Evolutionary conservation across 2,113 vertebrate genomes (phyloP).

Genomic region (Bubalus kerabau): DNA sequence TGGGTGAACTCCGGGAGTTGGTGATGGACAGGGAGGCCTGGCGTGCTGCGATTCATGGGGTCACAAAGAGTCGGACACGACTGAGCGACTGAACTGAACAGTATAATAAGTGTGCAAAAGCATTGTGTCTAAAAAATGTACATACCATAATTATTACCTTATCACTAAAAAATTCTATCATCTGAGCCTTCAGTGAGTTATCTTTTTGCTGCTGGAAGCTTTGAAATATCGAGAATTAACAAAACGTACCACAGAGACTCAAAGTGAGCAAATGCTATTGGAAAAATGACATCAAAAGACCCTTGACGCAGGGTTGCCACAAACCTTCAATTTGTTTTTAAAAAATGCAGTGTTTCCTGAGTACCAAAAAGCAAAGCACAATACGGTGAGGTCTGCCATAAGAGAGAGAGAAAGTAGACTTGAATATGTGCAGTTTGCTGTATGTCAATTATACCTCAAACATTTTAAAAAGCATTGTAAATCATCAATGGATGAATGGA

Average conservation of each 20-base stretch:
- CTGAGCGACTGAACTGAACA: no score
- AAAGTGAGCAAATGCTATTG: background rate
- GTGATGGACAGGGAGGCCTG: no score
- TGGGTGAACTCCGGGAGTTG: no score
- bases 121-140: background rate
- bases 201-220: background rate
- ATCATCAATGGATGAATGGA: background rate
- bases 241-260: background rate
- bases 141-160: background rate
- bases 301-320: background rate
- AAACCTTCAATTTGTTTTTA: background rate
- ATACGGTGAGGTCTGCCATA: background rate
- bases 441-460: background rate
- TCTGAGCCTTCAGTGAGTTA: background rate
- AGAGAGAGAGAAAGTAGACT: background rate
- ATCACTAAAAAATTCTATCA: background rate
- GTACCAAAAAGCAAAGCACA: background rate
- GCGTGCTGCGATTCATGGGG: no score
- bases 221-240: background rate
- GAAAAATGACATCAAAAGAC: background rate
- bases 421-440: background rate
- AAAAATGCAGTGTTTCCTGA: background rate
- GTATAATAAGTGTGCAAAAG: background rate
- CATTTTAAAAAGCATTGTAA: background rate
- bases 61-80: no score